These are phyloP conservation scores for Emydoidea blandingii DNA, from an alignment of 2,797 vertebrate species.

Conservation along the genomic window DNA sequence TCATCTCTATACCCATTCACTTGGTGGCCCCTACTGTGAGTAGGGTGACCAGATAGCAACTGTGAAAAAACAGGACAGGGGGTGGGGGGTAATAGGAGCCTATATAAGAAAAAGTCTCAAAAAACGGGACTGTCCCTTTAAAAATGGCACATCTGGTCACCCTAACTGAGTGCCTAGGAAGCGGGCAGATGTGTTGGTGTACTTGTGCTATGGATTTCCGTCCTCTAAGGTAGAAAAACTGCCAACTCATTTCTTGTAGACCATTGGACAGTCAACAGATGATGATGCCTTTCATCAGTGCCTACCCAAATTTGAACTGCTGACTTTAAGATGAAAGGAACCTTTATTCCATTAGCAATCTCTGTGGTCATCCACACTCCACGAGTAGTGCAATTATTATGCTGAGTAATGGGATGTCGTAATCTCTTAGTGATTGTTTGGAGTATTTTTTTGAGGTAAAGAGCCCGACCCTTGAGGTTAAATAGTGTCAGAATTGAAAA, in stretches of 20 bases:
- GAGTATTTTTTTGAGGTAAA: background rate
- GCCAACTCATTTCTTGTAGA: background rate
- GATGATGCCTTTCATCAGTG: background rate
- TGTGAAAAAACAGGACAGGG: too few relatives aligned
- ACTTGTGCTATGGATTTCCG: background rate
- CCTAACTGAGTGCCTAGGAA: background rate
- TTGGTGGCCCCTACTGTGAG: background rate
- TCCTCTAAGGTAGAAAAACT: conserved; percentile 30
- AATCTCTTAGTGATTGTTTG: background rate
- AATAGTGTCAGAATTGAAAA: background rate
- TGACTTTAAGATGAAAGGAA: conserved; percentile 7
- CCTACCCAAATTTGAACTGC: conserved; percentile 3
- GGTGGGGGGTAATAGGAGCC: too few relatives aligned
- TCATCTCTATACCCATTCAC: background rate
- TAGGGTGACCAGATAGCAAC: too few relatives aligned
- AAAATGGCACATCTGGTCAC: too few relatives aligned
- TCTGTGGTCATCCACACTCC: background rate
- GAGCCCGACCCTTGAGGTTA: background rate
- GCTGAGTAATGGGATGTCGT: background rate
- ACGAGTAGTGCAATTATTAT: conserved; percentile 31
- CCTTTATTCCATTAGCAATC: conserved; percentile 31
- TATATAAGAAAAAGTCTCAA: too few relatives aligned
- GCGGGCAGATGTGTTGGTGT: background rate
- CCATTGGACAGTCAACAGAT: background rate
- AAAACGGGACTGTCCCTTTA: too few relatives aligned